Percentiles rank a stretch among this genome's conserved stretches.
These are phyloP conservation scores for Petrophora chlorosata DNA, from an alignment of 2,888 invertebrate genomes.

Conservation along the genomic window DNA sequence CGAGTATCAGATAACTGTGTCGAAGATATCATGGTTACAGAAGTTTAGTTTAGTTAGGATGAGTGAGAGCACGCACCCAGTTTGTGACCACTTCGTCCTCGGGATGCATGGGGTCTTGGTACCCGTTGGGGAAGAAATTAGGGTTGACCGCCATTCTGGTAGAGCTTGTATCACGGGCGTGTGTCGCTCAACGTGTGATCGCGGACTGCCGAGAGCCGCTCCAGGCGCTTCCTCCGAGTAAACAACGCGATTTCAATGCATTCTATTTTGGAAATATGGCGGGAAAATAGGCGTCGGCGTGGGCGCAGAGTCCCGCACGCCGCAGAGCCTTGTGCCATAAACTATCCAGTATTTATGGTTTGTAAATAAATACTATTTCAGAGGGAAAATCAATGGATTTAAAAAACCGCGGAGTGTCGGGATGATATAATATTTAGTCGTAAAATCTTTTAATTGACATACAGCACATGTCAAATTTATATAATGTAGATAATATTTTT, in stretches of 20 bases:
- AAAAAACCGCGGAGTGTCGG: neutral
- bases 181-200: conserved; percentile 70
- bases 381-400: conserved; percentile 7
- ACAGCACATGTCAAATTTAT: neutral
- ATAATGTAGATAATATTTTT: neutral
- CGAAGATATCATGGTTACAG: conserved; percentile 8
- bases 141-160: conserved; percentile 72
- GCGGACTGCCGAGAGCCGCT: conserved; percentile 64
- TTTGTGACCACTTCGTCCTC: conserved; percentile 85
- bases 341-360: conserved; percentile 47
- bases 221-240: conserved; percentile 74
- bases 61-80: conserved; percentile 80
- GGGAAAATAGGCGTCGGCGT: conserved; percentile 70
- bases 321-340: conserved; percentile 62
- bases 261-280: conserved; percentile 83
- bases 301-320: conserved; percentile 63
- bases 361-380: conserved; percentile 27
- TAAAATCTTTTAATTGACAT: neutral
- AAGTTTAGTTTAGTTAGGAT: conserved; percentile 31
- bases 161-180: conserved; percentile 65
- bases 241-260: conserved; percentile 80
- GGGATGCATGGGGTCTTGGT: conserved; percentile 79
- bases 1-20: conserved; percentile 3
- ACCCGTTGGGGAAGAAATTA: conserved; percentile 81
- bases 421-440: neutral